Conservation (phyloP, 2,113 vertebrate species). For the Syngnathus typhle region DNA sequence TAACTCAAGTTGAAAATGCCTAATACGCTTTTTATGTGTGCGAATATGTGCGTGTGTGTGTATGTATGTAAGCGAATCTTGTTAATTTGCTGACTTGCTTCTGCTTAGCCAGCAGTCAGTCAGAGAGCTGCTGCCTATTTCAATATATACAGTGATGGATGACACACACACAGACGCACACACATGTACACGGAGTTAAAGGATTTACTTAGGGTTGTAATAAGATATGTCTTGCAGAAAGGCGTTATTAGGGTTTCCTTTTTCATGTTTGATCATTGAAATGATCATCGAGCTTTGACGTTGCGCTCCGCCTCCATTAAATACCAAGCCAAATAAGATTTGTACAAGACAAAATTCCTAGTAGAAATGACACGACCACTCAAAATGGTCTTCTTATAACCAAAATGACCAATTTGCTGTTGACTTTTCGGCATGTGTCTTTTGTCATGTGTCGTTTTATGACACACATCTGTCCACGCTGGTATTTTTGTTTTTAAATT, state of each 20-base stretch:
- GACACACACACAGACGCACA: slow-evolving; percentile 16
- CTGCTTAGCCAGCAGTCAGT: slow-evolving; percentile 63
- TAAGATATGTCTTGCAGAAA: not conserved
- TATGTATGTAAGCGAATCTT: slow-evolving; percentile 51
- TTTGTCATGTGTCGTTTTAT: no score
- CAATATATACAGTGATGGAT: slow-evolving; percentile 61
- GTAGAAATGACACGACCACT: no score
- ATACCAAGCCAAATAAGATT: no score
- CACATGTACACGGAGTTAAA: not conserved
- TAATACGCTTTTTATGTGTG: slow-evolving; percentile 1
- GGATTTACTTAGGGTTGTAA: not conserved
- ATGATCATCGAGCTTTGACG: no score
- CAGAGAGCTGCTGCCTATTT: slow-evolving; percentile 39
- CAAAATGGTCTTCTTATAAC: no score
- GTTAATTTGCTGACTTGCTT: slow-evolving; percentile 61
- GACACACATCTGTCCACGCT: no score
- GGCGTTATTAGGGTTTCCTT: not conserved
- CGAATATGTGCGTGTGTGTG: slow-evolving; percentile 8
- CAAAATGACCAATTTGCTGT: no score
- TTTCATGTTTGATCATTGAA: not conserved
- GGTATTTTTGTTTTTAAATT: no score
- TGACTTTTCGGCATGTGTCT: no score
- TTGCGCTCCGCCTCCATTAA: no score
- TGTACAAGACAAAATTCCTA: no score
- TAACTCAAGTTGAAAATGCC: not conserved